Conservation (phyloP, 1,140 invertebrate species). For the Drosophila sproati region DNA sequence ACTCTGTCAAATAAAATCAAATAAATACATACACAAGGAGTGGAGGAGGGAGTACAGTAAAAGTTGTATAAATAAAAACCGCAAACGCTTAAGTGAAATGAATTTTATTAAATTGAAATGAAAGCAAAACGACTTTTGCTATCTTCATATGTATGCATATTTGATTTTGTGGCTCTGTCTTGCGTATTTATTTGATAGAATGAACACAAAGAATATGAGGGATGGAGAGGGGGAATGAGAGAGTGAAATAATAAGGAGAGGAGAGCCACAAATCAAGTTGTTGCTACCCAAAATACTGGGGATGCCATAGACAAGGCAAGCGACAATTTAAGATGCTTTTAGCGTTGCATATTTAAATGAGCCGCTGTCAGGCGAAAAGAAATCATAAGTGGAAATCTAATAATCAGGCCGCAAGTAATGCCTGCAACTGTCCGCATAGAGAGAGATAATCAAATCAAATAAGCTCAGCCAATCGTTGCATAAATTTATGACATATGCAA, state of each 20-base stretch:
- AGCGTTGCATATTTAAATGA: constrained; percentile 38
- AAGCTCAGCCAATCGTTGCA: constrained; percentile 74
- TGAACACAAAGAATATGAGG: constrained; percentile 20
- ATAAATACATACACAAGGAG: neutral
- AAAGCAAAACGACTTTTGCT: constrained; percentile 22
- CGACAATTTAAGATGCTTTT: constrained; percentile 14
- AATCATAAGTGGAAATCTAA: constrained; percentile 69
- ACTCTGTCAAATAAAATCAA: constrained; percentile 23
- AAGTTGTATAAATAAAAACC: constrained; percentile 37
- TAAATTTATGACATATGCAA: constrained; percentile 73
- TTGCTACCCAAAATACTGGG: constrained; percentile 32
- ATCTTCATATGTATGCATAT: constrained; percentile 8
- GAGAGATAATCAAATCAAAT: constrained; percentile 69
- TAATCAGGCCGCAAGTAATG: constrained; percentile 44
- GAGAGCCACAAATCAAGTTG: constrained; percentile 64
- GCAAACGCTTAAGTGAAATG: constrained; percentile 52
- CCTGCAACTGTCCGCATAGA: neutral
- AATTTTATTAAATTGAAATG: constrained; percentile 68
- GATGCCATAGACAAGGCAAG: constrained; percentile 1
- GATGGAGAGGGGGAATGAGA: neutral
- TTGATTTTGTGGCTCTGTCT: constrained; percentile 12
- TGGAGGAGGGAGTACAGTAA: neutral
- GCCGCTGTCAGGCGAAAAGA: constrained; percentile 24
- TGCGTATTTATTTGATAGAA: constrained; percentile 59
- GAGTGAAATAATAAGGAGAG: neutral